Evolutionary conservation across 1,140 invertebrate species (phyloP).

Genomic region (Philotrypesis tridentata): DNA sequence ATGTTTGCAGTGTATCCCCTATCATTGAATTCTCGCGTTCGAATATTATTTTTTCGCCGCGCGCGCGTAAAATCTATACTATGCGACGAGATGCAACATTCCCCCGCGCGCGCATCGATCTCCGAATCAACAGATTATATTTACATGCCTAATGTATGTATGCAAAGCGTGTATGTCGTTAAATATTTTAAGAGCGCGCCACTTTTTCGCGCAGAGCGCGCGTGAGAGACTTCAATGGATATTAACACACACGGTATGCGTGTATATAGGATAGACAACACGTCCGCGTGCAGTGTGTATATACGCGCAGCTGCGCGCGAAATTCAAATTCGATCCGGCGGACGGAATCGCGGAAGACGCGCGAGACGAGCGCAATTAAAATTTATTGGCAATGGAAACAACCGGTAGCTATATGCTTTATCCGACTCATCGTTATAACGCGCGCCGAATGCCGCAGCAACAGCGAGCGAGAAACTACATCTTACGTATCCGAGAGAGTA

Average conservation of each 20-base stretch:
- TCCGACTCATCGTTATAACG: conserved; percentile 20
- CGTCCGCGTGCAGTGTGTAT: too few species aligned
- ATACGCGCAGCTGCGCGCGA: background rate
- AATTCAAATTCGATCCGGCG: conserved; percentile 19
- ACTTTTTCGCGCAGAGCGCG: background rate
- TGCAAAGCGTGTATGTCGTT: background rate
- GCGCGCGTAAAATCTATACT: too few species aligned
- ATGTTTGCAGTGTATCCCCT: too few species aligned
- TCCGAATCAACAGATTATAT: background rate
- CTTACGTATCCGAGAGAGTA: background rate
- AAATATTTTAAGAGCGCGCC: background rate
- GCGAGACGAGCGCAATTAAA: too few species aligned
- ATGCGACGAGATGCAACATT: too few species aligned
- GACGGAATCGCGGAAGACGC: conserved; percentile 4
- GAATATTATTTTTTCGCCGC: too few species aligned
- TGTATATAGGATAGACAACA: too few species aligned
- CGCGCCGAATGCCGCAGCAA: background rate
- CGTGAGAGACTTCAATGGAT: background rate
- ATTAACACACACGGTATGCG: too few species aligned
- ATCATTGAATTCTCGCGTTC: too few species aligned
- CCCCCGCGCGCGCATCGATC: background rate
- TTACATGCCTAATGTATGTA: background rate
- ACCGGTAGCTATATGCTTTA: background rate
- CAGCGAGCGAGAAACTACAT: background rate
- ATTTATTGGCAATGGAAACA: conserved; percentile 33